Evolutionary conservation across 2,797 vertebrate species (phyloP).

Genomic region (Jordanella pulchra): DNA sequence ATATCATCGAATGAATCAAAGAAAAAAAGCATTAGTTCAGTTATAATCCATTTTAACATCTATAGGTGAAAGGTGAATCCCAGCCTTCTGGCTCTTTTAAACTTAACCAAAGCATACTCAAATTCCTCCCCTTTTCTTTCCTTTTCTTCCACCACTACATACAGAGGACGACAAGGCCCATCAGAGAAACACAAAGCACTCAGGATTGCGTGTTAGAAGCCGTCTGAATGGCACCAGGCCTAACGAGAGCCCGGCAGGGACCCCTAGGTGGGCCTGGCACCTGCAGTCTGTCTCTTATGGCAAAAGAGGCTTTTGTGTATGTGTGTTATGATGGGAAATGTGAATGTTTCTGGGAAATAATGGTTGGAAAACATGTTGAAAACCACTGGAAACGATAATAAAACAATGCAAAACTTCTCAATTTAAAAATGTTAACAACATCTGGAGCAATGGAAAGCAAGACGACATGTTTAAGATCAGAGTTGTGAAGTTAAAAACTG

Average conservation of each 20-base stretch:
- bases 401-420: background rate
- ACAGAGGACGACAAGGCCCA: constrained; percentile 61
- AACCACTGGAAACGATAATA: constrained; percentile 1
- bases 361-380: background rate
- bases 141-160: constrained; percentile 30
- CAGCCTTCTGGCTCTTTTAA: constrained; percentile 29
- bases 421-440: background rate
- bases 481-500: background rate
- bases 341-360: constrained; percentile 7
- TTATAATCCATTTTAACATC: background rate
- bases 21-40: background rate
- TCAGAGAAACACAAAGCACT: constrained; percentile 72
- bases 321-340: constrained; percentile 19
- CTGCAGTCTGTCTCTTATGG: constrained; percentile 63
- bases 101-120: constrained; percentile 43
- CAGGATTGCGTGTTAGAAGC: constrained; percentile 67
- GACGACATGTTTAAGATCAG: background rate
- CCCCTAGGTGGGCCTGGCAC: constrained; percentile 71
- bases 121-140: constrained; percentile 41
- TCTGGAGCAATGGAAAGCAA: background rate
- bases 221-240: constrained; percentile 70
- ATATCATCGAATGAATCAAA: background rate
- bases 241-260: constrained; percentile 73
- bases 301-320: constrained; percentile 24
- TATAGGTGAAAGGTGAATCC: constrained; percentile 25